Evolutionary conservation across 2,113 vertebrate species (phyloP), one percentile per base, ranked within the genome.

Genomic region (Lampris incognitus): DNA sequence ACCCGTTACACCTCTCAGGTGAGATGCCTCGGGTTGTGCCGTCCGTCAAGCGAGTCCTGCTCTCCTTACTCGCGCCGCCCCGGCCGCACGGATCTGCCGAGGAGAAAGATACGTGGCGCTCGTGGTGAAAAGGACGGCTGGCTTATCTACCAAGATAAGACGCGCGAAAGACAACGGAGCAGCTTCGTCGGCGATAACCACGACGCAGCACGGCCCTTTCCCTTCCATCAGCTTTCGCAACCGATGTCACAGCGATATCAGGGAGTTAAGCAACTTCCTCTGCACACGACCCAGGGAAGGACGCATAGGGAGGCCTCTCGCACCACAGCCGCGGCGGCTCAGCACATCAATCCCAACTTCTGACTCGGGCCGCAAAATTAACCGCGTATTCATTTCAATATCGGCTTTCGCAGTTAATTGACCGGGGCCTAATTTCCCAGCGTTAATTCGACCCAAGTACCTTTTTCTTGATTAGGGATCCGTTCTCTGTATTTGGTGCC

Each of bases 191-290:
- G 75, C 74, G 72, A 77, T 46, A 36, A 83, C 78, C 71, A 81
- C 71, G 76, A 56, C 9, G 59, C 70, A 85, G 75, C 76, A 83
- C 69, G 89, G 91, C 89, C 68, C 41, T 70, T 90, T 88, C 85
- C 62, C 39, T 62, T 76, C 62, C 42, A 70, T 82, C 63, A 66
- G 82, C 88, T 90, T 91, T 87, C 85, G 84, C 83, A 90, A 91
- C 69, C 24, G 24, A 24, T 24, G 24, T 89, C 84, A 78, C 41
- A 58, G 40, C 79, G 78, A 76, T 82, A 84, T 81, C 70, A 72
- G 65, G 24, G 2, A 2, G 44, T 90, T 85, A 92, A 90, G 89
- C 78, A 92, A 88, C 86, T 90, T 92, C 86, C 80, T 82, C 59
- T 82, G 56, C 66, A 74, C 65, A 61, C 70, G 76, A 70, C 58